phyloP scores from a whole-genome alignment of 1,140 invertebrate species.

The Aphidius ervi region DNA sequence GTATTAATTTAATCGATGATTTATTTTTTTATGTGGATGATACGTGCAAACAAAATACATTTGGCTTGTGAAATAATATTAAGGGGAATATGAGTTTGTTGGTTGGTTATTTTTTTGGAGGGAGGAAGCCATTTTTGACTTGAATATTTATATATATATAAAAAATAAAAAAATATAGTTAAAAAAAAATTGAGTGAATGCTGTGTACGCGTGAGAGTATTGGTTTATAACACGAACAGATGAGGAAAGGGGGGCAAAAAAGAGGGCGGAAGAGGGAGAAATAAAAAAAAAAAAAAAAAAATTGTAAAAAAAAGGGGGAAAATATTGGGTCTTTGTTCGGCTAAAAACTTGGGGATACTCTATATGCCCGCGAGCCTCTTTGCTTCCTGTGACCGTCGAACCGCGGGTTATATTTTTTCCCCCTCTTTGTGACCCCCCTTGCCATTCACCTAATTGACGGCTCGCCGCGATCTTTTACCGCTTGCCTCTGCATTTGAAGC shows the following conservation, averaged over 20 bases:
- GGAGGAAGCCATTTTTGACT: too few species aligned
- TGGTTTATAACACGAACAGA: neutral
- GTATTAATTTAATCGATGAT: too few species aligned
- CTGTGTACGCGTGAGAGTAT: too few species aligned
- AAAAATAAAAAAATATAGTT: too few species aligned
- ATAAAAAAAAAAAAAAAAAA: slow-evolving; percentile 4
- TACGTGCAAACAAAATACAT: too few species aligned
- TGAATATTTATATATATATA: too few species aligned
- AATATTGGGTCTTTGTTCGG: slow-evolving; percentile 15
- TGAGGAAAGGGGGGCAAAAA: slow-evolving; percentile 19
- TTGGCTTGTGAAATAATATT: too few species aligned
- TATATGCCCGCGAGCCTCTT: slow-evolving; percentile 12
- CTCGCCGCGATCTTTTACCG: slow-evolving; percentile 20
- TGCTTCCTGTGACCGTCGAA: slow-evolving; percentile 7
- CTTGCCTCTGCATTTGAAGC: neutral
- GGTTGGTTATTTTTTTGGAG: too few species aligned
- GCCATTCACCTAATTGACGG: slow-evolving; percentile 20
- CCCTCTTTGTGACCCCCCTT: neutral
- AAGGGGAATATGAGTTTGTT: too few species aligned
- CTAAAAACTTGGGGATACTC: slow-evolving; percentile 10
- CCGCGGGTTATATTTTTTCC: slow-evolving; percentile 6
- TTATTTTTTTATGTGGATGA: too few species aligned
- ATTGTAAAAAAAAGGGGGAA: slow-evolving; percentile 15
- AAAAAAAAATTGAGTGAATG: too few species aligned
- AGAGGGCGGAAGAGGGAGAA: slow-evolving; percentile 21